These are phyloP conservation scores for Dendrolimus houi DNA, from an alignment of 2,888 invertebrate species.

Conservation along the genomic window DNA sequence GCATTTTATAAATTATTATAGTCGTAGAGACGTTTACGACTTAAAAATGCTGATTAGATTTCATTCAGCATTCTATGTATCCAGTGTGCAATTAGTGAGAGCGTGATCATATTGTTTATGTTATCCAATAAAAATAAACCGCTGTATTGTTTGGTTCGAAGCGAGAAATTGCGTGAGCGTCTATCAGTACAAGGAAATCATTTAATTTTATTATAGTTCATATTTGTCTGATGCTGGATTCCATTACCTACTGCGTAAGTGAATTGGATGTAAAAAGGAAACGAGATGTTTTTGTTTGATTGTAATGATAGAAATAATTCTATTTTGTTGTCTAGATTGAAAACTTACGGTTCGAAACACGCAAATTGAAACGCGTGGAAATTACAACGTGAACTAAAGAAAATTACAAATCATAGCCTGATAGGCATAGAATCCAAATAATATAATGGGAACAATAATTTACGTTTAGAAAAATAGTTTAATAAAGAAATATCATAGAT, in stretches of 20 bases:
- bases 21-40: constrained; percentile 12
- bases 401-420: no score
- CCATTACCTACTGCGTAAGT: constrained; percentile 37
- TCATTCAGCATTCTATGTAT: constrained; percentile 17
- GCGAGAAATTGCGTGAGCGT: constrained; percentile 26
- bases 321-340: constrained; percentile 22
- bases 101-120: constrained; percentile 28
- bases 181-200: constrained; percentile 31
- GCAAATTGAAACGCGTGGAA: constrained; percentile 18
- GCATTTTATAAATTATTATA: constrained; percentile 29
- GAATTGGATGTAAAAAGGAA: constrained; percentile 36
- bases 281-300: constrained; percentile 30
- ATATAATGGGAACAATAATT: no score
- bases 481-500: no score
- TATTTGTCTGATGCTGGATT: constrained; percentile 24
- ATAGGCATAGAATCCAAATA: no score
- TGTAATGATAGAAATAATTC: constrained; percentile 14
- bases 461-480: no score
- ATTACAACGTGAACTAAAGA: no score
- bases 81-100: constrained; percentile 27
- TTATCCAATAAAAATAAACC: constrained; percentile 23
- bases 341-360: constrained; percentile 27
- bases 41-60: constrained; percentile 14
- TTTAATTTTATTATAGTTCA: constrained; percentile 29
- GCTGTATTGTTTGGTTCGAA: constrained; percentile 20